phyloP scores from a whole-genome alignment of 1,140 invertebrate genomes.

The Caenorhabditis elegans region DNA sequence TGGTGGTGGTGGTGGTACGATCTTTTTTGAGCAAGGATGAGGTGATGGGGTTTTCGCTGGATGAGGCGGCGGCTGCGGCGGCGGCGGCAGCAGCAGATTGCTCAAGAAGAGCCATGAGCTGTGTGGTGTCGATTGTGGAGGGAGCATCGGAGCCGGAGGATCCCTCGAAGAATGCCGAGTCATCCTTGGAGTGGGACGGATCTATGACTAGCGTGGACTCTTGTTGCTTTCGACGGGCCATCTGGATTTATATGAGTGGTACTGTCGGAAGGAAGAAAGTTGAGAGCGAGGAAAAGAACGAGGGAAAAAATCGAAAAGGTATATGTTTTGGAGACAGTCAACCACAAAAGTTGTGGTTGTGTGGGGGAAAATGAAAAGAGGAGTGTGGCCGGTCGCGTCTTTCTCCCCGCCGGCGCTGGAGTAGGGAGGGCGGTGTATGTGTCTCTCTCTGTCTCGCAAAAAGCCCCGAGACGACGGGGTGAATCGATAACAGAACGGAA shows the following conservation, averaged over 20 bases:
- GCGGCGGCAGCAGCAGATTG: neutral
- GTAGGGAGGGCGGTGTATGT: too few relatives aligned
- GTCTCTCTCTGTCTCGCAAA: neutral
- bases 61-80: neutral
- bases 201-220: neutral
- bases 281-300: neutral
- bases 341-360: too few relatives aligned
- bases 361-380: neutral
- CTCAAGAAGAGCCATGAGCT: neutral
- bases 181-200: neutral
- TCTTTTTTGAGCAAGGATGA: neutral
- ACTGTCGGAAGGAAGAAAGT: neutral
- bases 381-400: neutral
- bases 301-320: too few relatives aligned
- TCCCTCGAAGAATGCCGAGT: neutral
- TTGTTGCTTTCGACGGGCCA: conserved; percentile 19
- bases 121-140: neutral
- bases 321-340: too few relatives aligned
- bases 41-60: too few relatives aligned
- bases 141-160: neutral
- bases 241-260: neutral
- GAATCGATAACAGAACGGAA: conserved; percentile 29
- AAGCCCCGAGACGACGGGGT: conserved; percentile 14
- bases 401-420: too few relatives aligned
- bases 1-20: too few relatives aligned